Percentiles rank a stretch among this genome's conserved stretches.
These are phyloP conservation scores for Epizoanthus fatuus DNA, from an alignment of 92 coral and sea anemone genomes.

Conservation along the genomic window DNA sequence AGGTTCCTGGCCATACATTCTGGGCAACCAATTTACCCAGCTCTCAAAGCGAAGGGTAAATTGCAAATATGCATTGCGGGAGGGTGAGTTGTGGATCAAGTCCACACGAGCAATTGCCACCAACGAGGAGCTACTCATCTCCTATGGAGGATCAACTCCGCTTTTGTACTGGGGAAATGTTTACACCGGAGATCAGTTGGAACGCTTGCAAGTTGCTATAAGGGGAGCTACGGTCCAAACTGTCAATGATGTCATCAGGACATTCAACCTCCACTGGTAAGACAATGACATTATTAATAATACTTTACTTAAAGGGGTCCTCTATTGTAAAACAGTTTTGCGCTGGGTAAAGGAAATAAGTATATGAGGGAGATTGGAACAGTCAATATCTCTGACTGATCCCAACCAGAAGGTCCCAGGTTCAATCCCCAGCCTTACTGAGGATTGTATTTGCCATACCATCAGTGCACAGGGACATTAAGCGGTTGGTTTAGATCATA, in stretches of 20 bases:
- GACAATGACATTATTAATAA: neutral
- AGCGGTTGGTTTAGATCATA: neutral
- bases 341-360: too few relatives aligned
- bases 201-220: neutral
- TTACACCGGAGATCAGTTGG: neutral
- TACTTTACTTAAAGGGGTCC: too few relatives aligned
- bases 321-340: neutral
- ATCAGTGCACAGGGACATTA: too few relatives aligned
- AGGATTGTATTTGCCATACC: too few relatives aligned
- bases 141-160: slow-evolving; percentile 1
- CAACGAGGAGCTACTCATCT: slow-evolving; percentile 5
- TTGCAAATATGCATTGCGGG: neutral
- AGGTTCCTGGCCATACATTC: slow-evolving; percentile 17
- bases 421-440: too few relatives aligned
- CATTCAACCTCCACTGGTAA: too few relatives aligned
- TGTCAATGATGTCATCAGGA: neutral
- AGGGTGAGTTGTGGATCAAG: slow-evolving; percentile 5
- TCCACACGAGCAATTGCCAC: neutral
- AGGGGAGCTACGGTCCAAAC: neutral
- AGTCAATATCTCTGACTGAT: too few relatives aligned
- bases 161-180: slow-evolving; percentile 3
- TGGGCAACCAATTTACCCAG: slow-evolving; percentile 2
- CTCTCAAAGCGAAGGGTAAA: neutral
- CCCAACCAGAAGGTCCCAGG: too few relatives aligned
- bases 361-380: too few relatives aligned